Percentiles rank a stretch among this genome's conserved stretches.
These are phyloP conservation scores for Lophura nycthemera DNA, from an alignment of 2,113 vertebrate genomes.

Conservation along the genomic window DNA sequence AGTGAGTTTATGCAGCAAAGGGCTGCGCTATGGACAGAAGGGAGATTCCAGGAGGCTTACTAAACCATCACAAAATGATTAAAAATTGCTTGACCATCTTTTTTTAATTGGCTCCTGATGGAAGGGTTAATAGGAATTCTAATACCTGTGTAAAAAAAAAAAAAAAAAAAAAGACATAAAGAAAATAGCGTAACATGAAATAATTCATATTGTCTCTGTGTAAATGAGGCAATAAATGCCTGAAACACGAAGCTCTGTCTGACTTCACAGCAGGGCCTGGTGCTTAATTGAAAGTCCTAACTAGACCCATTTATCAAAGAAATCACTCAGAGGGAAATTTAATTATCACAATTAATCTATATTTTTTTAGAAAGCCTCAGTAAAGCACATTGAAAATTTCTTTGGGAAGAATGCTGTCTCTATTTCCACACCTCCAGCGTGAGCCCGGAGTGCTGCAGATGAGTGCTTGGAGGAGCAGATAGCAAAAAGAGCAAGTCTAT, in stretches of 20 bases:
- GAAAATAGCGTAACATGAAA: conserved; percentile 56
- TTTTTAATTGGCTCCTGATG: conserved; percentile 51
- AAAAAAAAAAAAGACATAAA: conserved; percentile 1
- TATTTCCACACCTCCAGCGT: not conserved
- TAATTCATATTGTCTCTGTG: conserved; percentile 62
- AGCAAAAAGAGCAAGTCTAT: not conserved
- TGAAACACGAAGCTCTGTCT: conserved; percentile 53
- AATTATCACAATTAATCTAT: conserved; percentile 73
- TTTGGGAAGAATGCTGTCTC: not conserved
- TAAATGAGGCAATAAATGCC: conserved; percentile 72
- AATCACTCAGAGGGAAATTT: conserved; percentile 71
- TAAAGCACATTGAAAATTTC: conserved; percentile 9
- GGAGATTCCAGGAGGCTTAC: not conserved
- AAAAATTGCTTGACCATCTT: conserved; percentile 50
- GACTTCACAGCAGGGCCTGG: conserved; percentile 68
- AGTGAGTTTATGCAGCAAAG: not conserved
- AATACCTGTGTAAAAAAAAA: conserved; percentile 26
- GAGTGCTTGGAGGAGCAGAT: not conserved
- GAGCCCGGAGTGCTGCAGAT: not conserved
- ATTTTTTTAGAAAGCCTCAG: conserved; percentile 43
- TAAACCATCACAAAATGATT: conserved; percentile 40
- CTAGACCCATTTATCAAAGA: conserved; percentile 72
- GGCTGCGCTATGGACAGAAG: not conserved
- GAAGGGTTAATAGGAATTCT: conserved; percentile 63
- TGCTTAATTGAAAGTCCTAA: conserved; percentile 74